These are phyloP conservation scores for Lycophotia porphyrea DNA, from an alignment of 2,888 invertebrate species.

Conservation along the genomic window DNA sequence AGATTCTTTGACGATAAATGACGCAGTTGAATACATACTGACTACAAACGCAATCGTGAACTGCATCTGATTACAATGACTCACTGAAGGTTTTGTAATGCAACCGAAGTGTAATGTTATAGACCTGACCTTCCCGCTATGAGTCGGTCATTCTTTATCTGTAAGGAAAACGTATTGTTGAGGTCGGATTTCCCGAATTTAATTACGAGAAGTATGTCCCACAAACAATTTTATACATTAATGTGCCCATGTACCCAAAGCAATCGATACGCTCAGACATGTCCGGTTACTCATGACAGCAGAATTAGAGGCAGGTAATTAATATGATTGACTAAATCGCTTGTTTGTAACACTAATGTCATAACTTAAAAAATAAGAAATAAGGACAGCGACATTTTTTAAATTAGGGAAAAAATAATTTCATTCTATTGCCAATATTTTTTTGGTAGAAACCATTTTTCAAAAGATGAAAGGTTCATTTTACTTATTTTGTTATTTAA, in stretches of 20 bases:
- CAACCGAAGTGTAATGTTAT: slow-evolving; percentile 23
- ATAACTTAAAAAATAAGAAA: no score
- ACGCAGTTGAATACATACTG: slow-evolving; percentile 27
- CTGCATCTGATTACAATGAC: slow-evolving; percentile 73
- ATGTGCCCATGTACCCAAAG: no score
- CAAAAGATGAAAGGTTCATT: no score
- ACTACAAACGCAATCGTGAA: slow-evolving; percentile 65
- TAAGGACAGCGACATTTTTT: no score
- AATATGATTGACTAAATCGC: neutral
- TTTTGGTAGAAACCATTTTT: no score
- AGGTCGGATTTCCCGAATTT: slow-evolving; percentile 51
- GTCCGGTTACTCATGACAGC: no score
- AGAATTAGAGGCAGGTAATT: no score
- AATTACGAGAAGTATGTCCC: slow-evolving; percentile 24
- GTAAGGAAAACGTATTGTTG: slow-evolving; percentile 40
- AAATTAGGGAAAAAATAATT: no score
- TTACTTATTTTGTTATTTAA: no score
- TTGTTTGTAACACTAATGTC: no score
- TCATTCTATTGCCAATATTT: no score
- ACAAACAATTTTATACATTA: slow-evolving; percentile 13
- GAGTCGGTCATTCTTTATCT: slow-evolving; percentile 18
- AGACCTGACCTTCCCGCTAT: slow-evolving; percentile 35
- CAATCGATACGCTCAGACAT: no score
- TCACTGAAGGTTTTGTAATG: slow-evolving; percentile 57
- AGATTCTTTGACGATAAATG: slow-evolving; percentile 33